Evolutionary conservation across 2,797 vertebrate genomes (phyloP).

Genomic region (Anolis apletophallus): DNA sequence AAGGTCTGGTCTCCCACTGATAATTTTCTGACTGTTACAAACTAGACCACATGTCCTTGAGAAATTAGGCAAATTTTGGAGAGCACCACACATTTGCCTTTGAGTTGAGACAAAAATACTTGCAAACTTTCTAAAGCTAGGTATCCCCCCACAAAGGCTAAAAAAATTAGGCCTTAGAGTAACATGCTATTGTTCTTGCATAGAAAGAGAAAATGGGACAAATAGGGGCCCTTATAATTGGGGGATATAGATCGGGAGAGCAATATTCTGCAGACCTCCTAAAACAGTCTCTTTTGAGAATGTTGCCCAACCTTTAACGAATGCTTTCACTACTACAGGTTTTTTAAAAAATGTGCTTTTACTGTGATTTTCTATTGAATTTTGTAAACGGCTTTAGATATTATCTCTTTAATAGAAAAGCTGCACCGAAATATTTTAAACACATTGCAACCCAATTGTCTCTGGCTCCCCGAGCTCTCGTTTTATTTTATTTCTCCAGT

Average conservation of each 20-base stretch:
- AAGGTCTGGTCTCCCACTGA: not conserved
- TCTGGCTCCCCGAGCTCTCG: not conserved
- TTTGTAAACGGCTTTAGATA: not conserved
- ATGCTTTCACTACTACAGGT: not conserved
- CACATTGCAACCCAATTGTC: not conserved
- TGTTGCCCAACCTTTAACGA: not conserved
- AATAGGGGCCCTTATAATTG: not conserved
- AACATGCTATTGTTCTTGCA: not conserved
- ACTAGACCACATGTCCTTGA: not conserved
- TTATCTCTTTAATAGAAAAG: not conserved
- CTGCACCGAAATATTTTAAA: not conserved
- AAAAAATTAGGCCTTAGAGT: not conserved
- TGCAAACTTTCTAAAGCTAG: not conserved
- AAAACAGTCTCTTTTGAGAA: not conserved
- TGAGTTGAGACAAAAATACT: not conserved
- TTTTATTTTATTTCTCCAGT: not conserved
- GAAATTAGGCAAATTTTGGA: not conserved
- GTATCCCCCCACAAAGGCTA: not conserved
- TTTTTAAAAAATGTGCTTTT: not conserved
- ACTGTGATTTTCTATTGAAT: not conserved
- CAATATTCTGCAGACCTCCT: not conserved
- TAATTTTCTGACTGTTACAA: not conserved
- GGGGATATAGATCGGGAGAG: not conserved
- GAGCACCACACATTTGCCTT: not conserved
- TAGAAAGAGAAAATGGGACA: not conserved